Conservation (phyloP, 2,888 invertebrate genomes). For the Cheilosia vernalis region DNA sequence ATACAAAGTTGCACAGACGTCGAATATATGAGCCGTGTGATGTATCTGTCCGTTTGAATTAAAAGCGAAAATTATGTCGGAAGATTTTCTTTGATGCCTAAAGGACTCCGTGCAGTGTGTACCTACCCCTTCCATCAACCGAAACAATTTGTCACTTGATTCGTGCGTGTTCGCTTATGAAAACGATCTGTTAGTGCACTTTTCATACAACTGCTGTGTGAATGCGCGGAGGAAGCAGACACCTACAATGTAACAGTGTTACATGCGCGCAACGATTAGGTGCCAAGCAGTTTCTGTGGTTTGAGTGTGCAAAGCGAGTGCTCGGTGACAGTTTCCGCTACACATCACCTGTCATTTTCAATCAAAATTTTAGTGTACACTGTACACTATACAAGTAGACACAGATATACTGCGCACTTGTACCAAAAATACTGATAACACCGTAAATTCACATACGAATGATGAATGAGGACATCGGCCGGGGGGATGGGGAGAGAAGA, state of each 20-base stretch:
- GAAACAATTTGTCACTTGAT: constrained; percentile 37
- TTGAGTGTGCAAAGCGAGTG: constrained; percentile 22
- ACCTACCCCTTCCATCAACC: neutral
- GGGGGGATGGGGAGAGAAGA: too few species aligned
- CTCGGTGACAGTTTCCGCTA: constrained; percentile 63
- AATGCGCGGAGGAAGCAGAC: constrained; percentile 32
- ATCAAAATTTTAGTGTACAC: constrained; percentile 26
- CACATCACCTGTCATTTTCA: constrained; percentile 60
- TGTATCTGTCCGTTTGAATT: constrained; percentile 58
- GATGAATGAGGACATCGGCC: neutral
- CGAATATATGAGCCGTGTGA: constrained; percentile 7
- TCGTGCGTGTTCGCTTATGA: neutral
- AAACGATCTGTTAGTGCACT: constrained; percentile 61
- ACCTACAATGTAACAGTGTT: constrained; percentile 22
- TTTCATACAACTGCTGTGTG: neutral
- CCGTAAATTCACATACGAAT: neutral
- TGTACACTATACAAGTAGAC: too few species aligned
- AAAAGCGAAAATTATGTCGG: constrained; percentile 52
- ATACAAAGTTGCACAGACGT: constrained; percentile 39
- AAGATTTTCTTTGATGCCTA: constrained; percentile 49
- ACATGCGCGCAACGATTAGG: constrained; percentile 37
- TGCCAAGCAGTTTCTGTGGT: constrained; percentile 34
- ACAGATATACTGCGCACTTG: neutral
- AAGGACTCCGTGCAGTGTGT: constrained; percentile 19
- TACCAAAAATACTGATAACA: neutral